Evolutionary conservation across 2,113 vertebrate species (phyloP).

Genomic region (Ictalurus furcatus): DNA sequence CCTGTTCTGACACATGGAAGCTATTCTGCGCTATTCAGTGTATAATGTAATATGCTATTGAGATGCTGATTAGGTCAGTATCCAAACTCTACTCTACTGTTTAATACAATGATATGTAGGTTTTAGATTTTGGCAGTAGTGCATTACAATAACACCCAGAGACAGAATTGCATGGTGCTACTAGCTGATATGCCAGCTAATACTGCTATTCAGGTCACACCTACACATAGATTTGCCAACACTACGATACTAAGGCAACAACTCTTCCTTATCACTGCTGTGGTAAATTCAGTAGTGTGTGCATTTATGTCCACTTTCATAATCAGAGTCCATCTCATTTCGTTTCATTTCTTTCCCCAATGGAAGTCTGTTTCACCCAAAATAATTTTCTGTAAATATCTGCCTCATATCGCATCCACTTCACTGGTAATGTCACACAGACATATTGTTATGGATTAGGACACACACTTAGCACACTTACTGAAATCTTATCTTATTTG

Average conservation of each 20-base stretch:
- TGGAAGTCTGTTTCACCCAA: not conserved
- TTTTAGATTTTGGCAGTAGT: not conserved
- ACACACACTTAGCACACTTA: not conserved
- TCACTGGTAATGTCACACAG: not conserved
- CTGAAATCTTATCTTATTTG: not conserved
- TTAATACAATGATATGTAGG: not conserved
- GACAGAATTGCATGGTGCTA: not conserved
- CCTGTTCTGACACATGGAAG: not conserved
- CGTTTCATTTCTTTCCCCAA: too few relatives aligned
- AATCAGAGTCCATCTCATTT: not conserved
- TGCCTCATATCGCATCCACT: not conserved
- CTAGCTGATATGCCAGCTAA: not conserved
- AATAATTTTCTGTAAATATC: not conserved
- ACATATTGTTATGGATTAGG: not conserved
- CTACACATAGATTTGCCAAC: constrained; percentile 13
- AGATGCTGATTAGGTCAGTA: not conserved
- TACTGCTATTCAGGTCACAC: constrained; percentile 37
- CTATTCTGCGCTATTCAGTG: not conserved
- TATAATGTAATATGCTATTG: not conserved
- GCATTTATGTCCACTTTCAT: not conserved
- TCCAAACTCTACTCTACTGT: not conserved
- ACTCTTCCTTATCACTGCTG: constrained; percentile 13
- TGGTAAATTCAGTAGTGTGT: not conserved
- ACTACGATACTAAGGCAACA: not conserved
- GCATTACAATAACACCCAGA: not conserved